These are phyloP conservation scores for Pteropus alecto DNA, from an alignment of 2,113 vertebrate genomes.

Conservation along the genomic window DNA sequence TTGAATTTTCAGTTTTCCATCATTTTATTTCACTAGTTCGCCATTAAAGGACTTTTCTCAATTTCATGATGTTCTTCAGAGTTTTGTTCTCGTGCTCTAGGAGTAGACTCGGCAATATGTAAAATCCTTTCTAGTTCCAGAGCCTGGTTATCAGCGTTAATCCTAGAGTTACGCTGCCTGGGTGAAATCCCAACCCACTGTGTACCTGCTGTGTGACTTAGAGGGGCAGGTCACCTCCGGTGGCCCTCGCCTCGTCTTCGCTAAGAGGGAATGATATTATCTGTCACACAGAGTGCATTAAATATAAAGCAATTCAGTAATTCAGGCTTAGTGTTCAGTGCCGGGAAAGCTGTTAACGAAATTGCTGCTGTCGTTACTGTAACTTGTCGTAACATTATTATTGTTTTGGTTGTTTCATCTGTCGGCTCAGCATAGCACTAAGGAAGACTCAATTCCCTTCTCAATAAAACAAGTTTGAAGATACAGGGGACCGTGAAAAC, in stretches of 20 bases:
- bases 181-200: not conserved
- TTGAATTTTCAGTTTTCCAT: not conserved
- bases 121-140: not conserved
- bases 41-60: not conserved
- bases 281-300: not conserved
- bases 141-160: not conserved
- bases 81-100: not conserved
- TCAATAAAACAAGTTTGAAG: not conserved
- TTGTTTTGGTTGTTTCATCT: not conserved
- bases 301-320: not conserved
- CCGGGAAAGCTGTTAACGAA: not conserved
- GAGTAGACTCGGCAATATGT: not conserved
- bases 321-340: not conserved
- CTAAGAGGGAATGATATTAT: too few relatives aligned
- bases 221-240: rapidly evolving
- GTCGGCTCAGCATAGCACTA: not conserved
- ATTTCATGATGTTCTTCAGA: not conserved
- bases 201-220: not conserved
- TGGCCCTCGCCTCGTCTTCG: not conserved
- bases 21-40: not conserved
- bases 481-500: not conserved
- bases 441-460: not conserved
- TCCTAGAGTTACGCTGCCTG: not conserved
- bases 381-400: not conserved
- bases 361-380: not conserved